Evolutionary conservation across 2,113 vertebrate species (phyloP), one percentile per base, ranked within the genome.

Genomic region (Brachypodius melanocephalos): DNA sequence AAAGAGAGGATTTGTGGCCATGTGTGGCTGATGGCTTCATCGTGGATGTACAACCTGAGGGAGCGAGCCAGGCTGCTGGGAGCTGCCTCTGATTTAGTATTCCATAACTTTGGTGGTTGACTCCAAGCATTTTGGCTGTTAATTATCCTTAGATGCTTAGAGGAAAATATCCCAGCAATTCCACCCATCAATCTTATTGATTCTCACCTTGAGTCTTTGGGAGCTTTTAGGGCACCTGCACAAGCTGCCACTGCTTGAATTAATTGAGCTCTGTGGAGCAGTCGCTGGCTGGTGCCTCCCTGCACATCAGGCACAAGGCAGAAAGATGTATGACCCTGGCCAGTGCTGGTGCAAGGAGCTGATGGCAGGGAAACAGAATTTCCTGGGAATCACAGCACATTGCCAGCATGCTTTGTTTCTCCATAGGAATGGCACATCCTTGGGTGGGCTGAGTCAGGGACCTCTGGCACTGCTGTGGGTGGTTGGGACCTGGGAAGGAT

Each of bases 31-130:
- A 89, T 65, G 66, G 71, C 49, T 96, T 94, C 89, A 75, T 69
- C 1, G 0, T 24, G 32, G 57, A 65, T 5, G 8, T 38, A 26
- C 45, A 83, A 36, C 54, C 66, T 52, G 88, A 49, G 40, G 81
- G 57, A 89, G 51, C 0, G 0, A 84, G 63, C 0, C 0, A 77
- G 67, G 51, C 87, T 89, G 72, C 68, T 74, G 81, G 85, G 76
- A 96, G 81, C 78, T 85, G 74, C 71, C 45, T 93, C 90, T 90
- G 88, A 95, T 94, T 95, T 94, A 93, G 82, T 91, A 62, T 83
- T 96, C 93, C 92, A 88, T 97, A 95, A 94, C 54, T 83, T 73
- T 3, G 34, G 58, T 62, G 78, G n/a, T 8, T 93, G 90, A 80
- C 71, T 88, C 34, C 2, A 10, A 95, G 90, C 81, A 31, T 94